Conservation (phyloP, 2,888 invertebrate species). For the Phytoseiulus persimilis region DNA sequence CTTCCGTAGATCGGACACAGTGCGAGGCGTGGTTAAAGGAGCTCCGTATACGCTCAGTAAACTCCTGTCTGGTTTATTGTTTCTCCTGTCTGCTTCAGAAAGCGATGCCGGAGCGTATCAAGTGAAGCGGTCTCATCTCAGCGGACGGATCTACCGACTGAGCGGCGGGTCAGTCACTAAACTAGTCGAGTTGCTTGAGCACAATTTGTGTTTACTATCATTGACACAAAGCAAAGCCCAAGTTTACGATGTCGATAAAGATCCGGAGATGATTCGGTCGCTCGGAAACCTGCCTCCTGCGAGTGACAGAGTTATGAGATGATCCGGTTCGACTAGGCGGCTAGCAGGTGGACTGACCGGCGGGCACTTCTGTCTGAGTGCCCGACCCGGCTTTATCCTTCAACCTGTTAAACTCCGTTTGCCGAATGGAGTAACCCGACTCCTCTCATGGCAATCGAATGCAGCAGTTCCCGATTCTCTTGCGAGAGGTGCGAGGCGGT, state of each 20-base stretch:
- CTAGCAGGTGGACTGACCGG: neutral
- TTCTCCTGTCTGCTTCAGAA: neutral
- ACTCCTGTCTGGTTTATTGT: neutral
- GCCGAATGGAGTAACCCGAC: neutral
- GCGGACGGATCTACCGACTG: neutral
- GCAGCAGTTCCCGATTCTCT: neutral
- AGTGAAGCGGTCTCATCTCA: neutral
- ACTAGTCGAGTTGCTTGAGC: neutral
- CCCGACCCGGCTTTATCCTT: neutral
- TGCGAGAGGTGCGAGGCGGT: neutral
- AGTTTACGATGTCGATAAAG: neutral
- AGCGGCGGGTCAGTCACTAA: neutral
- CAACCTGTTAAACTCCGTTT: neutral
- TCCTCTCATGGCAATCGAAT: neutral
- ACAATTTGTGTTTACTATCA: neutral
- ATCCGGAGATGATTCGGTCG: neutral
- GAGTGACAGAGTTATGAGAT: slow-evolving; percentile 5
- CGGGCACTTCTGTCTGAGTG: neutral
- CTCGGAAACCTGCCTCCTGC: slow-evolving; percentile 5
- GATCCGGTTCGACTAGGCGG: neutral
- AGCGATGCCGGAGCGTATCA: neutral
- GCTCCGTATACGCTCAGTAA: neutral
- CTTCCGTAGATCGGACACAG: too few species aligned
- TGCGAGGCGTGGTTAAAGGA: too few species aligned
- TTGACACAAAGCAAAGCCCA: neutral